Evolutionary conservation across 2,888 invertebrate genomes (phyloP), one percentile per base, ranked within the genome.

Genomic region (Hirtodrosophila confusa): DNA sequence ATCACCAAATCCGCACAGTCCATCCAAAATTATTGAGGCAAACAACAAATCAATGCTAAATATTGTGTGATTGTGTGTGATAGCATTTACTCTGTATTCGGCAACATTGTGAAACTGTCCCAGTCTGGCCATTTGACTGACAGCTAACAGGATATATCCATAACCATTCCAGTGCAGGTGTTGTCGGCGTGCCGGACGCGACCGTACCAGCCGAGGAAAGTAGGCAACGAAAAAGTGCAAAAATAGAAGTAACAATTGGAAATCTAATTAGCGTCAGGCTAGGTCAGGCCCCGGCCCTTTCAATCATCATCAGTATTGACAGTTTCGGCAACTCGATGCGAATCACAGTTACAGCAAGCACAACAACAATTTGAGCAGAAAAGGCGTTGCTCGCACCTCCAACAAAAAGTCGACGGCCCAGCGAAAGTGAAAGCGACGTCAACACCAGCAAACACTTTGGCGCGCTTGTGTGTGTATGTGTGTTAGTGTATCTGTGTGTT

Each of bases 371-470:
- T 11, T 9, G 29, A 7, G 36, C 17, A 9, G 27, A 40, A 51
- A 51, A 51, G 51, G 51, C 51, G 51, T 51, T 40, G 41, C 31
- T 40, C 31, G 43, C 61, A 72, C 43, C 66, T 58, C 45, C 40
- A 57, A 57, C 53, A 65, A 57, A 53, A 71, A 41, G 31, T 35
- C 41, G 53, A 39, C 36, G 64, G 63, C 12, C 33, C 54, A 63
- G 53, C 48, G 78, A 82, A 82, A 87, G 76, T 62, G 85, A 77
- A 78, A 72, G 68, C 72, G 63, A 63, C 75, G 54, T 65, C 54
- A 70, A 70, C 55, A 48, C 11, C 66, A 61, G 23, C 36, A 54
- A 71, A 63, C 65, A 83, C 69, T 79, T 63, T 67, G 55, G 60
- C 64, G 66, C 61, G 51, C 39, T 31, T 44, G 12, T 54, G 49